Evolutionary conservation across 2,888 invertebrate species (phyloP).

Genomic region (Piscicola geometra): DNA sequence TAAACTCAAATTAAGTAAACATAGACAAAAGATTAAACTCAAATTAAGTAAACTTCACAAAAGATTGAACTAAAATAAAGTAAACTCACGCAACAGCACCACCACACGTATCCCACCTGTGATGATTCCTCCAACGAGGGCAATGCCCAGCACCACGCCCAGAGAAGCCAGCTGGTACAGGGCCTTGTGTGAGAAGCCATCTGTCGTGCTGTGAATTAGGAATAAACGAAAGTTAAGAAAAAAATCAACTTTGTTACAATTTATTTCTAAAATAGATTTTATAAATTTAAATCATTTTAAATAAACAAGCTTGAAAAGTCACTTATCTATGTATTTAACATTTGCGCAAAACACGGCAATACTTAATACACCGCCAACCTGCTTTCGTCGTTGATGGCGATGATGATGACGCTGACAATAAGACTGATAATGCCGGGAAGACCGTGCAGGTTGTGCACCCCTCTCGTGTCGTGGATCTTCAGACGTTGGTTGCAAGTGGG

Average conservation of each 20-base stretch:
- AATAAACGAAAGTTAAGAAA: no score
- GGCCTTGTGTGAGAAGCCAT: slow-evolving; percentile 43
- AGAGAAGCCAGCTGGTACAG: slow-evolving; percentile 49
- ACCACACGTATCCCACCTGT: slow-evolving; percentile 45
- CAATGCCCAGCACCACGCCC: slow-evolving; percentile 46
- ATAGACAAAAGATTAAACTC: not conserved
- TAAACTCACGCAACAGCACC: not conserved
- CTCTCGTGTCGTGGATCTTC: slow-evolving; percentile 78
- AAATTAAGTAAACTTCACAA: not conserved
- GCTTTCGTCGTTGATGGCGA: slow-evolving; percentile 56
- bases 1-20: no score
- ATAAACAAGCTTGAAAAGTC: no score
- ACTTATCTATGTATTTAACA: no score
- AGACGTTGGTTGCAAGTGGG: slow-evolving; percentile 62
- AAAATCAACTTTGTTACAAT: no score
- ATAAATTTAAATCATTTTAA: no score
- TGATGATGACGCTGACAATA: slow-evolving; percentile 71
- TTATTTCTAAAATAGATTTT: no score
- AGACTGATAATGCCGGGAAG: slow-evolving; percentile 87
- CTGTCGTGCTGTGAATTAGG: no score
- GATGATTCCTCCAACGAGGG: slow-evolving; percentile 48
- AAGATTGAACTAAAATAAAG: no score
- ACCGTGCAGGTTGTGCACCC: slow-evolving; percentile 93
- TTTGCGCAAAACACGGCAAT: no score
- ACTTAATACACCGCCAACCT: no score